These are phyloP conservation scores for Meghimatium bilineatum DNA, from an alignment of 2,888 invertebrate species.

Conservation along the genomic window DNA sequence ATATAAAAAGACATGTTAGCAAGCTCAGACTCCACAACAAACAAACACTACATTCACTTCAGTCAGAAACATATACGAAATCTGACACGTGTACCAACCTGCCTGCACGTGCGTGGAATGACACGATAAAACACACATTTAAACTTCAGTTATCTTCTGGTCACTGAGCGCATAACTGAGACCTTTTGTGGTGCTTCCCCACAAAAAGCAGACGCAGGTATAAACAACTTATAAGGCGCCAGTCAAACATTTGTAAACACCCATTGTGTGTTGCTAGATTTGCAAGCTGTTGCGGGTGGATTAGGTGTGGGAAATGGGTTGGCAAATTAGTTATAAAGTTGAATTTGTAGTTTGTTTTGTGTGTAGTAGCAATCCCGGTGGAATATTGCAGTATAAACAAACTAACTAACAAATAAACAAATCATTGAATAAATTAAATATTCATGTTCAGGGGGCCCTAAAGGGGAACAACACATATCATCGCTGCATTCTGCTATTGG, in stretches of 20 bases:
- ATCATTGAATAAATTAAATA: too few relatives aligned
- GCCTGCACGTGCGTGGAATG: constrained; percentile 21
- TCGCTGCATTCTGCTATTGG: too few relatives aligned
- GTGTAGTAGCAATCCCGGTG: too few relatives aligned
- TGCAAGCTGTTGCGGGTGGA: too few relatives aligned
- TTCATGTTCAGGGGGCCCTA: too few relatives aligned
- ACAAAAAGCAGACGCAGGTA: background rate
- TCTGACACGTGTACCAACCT: constrained; percentile 8
- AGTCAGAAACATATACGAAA: background rate
- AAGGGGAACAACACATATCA: too few relatives aligned
- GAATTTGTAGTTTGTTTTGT: too few relatives aligned
- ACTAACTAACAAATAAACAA: too few relatives aligned
- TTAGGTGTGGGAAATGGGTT: too few relatives aligned
- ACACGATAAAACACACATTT: constrained; percentile 16
- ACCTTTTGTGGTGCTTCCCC: background rate
- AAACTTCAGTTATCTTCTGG: constrained; percentile 12
- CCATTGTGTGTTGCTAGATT: too few relatives aligned
- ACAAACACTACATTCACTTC: background rate
- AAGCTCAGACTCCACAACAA: background rate
- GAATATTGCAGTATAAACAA: too few relatives aligned
- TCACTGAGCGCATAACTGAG: background rate
- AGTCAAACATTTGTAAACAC: background rate
- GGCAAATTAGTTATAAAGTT: too few relatives aligned
- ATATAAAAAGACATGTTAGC: background rate
- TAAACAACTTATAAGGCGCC: background rate